Base-by-base conservation (phyloP, 2,888 invertebrate species). In the Patella caerulea region DNA sequence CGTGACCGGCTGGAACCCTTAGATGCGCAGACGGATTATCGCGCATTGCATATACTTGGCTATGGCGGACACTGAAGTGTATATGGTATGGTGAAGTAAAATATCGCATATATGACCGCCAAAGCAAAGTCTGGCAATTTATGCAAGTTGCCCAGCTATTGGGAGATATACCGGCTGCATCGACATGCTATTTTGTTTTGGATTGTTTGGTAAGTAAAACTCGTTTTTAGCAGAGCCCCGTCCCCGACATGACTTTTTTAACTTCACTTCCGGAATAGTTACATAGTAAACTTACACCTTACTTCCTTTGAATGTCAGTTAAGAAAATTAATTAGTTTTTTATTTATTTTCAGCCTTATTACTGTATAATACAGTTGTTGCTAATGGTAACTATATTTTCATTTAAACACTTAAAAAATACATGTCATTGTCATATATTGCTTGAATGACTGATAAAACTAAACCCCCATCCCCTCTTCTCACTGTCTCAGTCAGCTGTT, bases 181-280 rank as follows among this genome's bases (percentile, higher is more conserved):
- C 85, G 87, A 84, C 82, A 88, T 87, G 88, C 85, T 88, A 79
- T 85, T 86, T 85, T 86, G 86, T 83, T 86, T 86, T 86, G 86
- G 87, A 79, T 84, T 84, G 52, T 84, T 86, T 85, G 88, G 88
- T 88, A 85, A 86, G 85, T 83, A 76, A 71, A 70, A 59, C 52
- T 65, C 24, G 24, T 65, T 65, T 65, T 24, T 65, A 24, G 24
- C 65, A 24, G 24, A 65, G 24, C 65, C 14, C 24, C 65, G 24
- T 24, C 19, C 19, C 65, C 53, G n/a, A 72, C 70, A 54, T 65
- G 55, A 71, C 53, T 71, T 59, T 76, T 45, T 15, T 65, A 24
- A 65, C 24, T 65, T 19, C 65, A 65, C 65, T 65, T 65, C 65
- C 65, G 65, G 65, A 65, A 65, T 24, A 65, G 12, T 65, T 24